Percentiles rank a stretch among this genome's conserved stretches.
These are phyloP conservation scores for Rhorus exstirpatorius DNA, from an alignment of 2,888 invertebrate genomes.

Conservation along the genomic window DNA sequence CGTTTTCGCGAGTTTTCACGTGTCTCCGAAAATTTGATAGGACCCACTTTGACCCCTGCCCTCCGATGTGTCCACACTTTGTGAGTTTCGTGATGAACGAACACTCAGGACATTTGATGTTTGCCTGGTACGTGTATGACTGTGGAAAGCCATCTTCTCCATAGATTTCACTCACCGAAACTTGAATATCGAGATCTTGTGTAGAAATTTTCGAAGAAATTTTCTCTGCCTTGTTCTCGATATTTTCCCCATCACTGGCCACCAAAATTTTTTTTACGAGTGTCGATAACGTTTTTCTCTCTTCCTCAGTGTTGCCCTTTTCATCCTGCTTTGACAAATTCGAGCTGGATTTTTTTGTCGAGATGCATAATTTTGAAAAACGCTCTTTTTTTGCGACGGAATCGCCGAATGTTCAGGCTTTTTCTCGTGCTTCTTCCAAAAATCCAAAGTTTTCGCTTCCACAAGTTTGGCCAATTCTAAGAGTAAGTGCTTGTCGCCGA, in stretches of 20 bases:
- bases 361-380: conserved; percentile 18
- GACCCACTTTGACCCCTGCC: conserved; percentile 46
- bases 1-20: conserved; percentile 30
- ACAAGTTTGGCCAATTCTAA: conserved; percentile 27
- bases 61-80: conserved; percentile 40
- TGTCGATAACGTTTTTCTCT: conserved; percentile 34
- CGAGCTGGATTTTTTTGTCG: conserved; percentile 10
- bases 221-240: background rate
- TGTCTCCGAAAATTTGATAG: conserved; percentile 55
- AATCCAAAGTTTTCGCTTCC: background rate
- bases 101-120: conserved; percentile 51
- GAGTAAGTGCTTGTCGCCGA: conserved; percentile 49
- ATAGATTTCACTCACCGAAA: conserved; percentile 45
- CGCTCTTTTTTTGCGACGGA: conserved; percentile 18
- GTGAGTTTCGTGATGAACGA: conserved; percentile 24
- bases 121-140: conserved; percentile 36
- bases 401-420: conserved; percentile 5
- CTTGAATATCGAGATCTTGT: conserved; percentile 24
- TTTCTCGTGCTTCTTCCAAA: conserved; percentile 32
- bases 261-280: conserved; percentile 23
- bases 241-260: conserved; percentile 26
- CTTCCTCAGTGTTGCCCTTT: conserved; percentile 33
- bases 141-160: conserved; percentile 53
- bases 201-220: conserved; percentile 11
- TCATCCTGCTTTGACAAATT: conserved; percentile 3